A percentile compares a stretch with the other conserved stretches of the same genome.
Conservation (phyloP, 2,888 invertebrate species). For the Dusona sp. region DNA sequence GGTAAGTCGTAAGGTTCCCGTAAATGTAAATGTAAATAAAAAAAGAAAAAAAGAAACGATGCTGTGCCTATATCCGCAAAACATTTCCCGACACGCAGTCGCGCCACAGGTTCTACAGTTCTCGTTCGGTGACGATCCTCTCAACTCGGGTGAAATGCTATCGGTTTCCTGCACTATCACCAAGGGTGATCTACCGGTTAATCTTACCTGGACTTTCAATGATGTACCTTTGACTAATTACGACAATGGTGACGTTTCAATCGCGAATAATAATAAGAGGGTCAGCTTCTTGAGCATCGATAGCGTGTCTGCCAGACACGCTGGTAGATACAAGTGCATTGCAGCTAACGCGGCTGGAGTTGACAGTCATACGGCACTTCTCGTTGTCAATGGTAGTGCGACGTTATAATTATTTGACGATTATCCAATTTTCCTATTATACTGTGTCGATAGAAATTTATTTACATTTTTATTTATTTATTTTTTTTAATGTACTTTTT, state of each 20-base stretch:
- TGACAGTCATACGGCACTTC: slow-evolving; percentile 87
- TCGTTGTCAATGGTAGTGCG: slow-evolving; percentile 89
- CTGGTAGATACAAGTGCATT: slow-evolving; percentile 90
- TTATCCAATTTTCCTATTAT: slow-evolving; percentile 46
- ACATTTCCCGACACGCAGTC: slow-evolving; percentile 82
- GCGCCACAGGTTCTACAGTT: slow-evolving; percentile 87
- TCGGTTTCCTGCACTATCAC: slow-evolving; percentile 87
- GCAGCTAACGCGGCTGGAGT: slow-evolving; percentile 89
- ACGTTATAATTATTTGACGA: slow-evolving; percentile 38
- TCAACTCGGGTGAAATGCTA: slow-evolving; percentile 86
- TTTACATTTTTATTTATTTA: neutral
- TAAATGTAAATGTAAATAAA: neutral
- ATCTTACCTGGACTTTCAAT: slow-evolving; percentile 92
- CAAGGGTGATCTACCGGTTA: slow-evolving; percentile 88
- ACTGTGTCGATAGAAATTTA: slow-evolving; percentile 28
- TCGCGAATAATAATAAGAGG: slow-evolving; percentile 88
- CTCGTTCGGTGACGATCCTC: slow-evolving; percentile 85
- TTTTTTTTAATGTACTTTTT: slow-evolving; percentile 4
- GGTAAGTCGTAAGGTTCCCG: neutral
- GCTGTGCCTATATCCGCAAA: slow-evolving; percentile 15
- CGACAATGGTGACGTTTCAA: slow-evolving; percentile 87
- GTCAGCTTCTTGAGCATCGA: slow-evolving; percentile 89
- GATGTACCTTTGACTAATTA: slow-evolving; percentile 84
- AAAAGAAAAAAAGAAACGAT: neutral
- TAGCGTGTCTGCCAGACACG: slow-evolving; percentile 88